Evolutionary conservation across 2,797 vertebrate species (phyloP).

Genomic region (Syngnathus rostellatus): DNA sequence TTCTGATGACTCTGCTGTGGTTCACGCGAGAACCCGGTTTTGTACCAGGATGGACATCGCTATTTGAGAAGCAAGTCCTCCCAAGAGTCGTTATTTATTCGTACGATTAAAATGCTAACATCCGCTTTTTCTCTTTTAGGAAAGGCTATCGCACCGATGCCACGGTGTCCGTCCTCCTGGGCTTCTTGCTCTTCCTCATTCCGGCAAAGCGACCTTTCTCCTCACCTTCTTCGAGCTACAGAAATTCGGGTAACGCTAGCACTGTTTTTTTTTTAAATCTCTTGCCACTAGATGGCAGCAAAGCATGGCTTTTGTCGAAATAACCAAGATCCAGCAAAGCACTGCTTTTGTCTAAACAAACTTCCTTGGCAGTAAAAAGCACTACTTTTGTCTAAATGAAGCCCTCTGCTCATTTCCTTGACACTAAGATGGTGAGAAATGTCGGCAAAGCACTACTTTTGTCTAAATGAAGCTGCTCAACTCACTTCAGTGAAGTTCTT

Average conservation of each 20-base stretch:
- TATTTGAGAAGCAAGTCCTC: constrained; percentile 87
- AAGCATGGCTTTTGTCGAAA: not conserved
- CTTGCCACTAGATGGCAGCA: too few relatives aligned
- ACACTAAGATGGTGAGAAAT: not conserved
- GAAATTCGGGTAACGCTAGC: constrained; percentile 56
- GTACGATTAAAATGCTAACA: not conserved
- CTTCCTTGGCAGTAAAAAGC: not conserved
- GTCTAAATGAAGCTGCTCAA: not conserved
- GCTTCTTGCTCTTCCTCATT: constrained; percentile 95
- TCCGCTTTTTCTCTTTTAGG: constrained; percentile 49
- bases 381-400: not conserved
- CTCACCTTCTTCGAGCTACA: constrained; percentile 66
- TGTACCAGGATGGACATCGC: constrained; percentile 91
- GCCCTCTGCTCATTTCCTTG: not conserved
- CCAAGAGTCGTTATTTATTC: not conserved
- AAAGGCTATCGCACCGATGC: constrained; percentile 95
- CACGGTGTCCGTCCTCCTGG: constrained; percentile 89
- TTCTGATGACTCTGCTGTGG: constrained; percentile 96
- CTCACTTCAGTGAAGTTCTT: not conserved
- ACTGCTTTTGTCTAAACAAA: not conserved
- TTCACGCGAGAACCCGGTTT: constrained; percentile 97
- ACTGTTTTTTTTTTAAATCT: too few relatives aligned
- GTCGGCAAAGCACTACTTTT: not conserved
- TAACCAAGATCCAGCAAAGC: not conserved
- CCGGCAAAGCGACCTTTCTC: constrained; percentile 82